Percentiles rank a stretch among this genome's conserved stretches.
phyloP scores from a whole-genome alignment of 2,113 vertebrate species.

The Centrocercus urophasianus region DNA sequence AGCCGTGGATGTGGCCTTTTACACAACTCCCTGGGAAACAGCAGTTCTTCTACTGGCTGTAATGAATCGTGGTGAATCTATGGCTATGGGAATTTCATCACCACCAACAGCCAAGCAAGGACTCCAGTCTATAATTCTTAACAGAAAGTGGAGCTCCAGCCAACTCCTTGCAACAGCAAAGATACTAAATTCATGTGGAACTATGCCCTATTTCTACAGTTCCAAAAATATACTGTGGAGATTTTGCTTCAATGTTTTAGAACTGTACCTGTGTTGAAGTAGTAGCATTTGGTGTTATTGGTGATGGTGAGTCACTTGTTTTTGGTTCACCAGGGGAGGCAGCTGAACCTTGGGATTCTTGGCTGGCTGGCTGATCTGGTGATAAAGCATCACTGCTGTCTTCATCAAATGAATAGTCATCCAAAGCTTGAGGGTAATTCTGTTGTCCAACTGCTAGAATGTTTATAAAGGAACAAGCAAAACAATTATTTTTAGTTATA shows the following conservation, averaged over 20 bases:
- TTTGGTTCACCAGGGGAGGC: conserved; percentile 89
- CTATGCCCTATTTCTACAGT: neutral
- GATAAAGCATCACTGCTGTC: conserved; percentile 95
- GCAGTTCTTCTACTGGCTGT: neutral
- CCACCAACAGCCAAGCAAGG: neutral
- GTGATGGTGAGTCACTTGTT: conserved; percentile 82
- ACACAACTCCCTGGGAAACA: conserved; percentile 25
- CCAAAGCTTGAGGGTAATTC: conserved; percentile 86
- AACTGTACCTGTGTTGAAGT: conserved; percentile 76
- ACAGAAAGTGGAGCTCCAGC: neutral
- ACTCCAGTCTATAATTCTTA: neutral
- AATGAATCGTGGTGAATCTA: conserved; percentile 1
- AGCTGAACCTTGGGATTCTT: conserved; percentile 91
- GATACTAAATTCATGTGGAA: neutral
- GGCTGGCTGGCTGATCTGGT: conserved; percentile 95
- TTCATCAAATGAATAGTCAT: conserved; percentile 91
- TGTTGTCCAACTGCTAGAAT: conserved; percentile 86
- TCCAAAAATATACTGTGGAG: neutral
- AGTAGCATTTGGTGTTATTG: conserved; percentile 70
- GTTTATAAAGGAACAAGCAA: conserved; percentile 29
- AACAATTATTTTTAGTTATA: neutral
- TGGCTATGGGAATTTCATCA: neutral
- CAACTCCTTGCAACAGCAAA: neutral
- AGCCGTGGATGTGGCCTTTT: neutral
- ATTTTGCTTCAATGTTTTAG: neutral